Evolutionary conservation across 2,797 vertebrate species (phyloP), one percentile per base, ranked within the genome.

Genomic region (Pelobates cultripes): DNA sequence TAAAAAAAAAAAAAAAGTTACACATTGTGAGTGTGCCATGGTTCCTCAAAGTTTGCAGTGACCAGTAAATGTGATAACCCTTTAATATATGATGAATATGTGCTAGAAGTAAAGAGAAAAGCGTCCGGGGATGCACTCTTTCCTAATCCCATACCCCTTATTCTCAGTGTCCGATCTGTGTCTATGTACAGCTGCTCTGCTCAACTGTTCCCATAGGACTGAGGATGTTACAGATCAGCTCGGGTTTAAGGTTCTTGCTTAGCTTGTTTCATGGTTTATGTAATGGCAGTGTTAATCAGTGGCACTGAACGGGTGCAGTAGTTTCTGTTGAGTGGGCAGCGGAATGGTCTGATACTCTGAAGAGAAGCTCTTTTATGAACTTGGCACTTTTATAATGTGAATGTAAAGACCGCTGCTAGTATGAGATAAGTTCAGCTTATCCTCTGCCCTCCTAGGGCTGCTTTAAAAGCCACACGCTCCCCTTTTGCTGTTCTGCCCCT

Each of bases 271-370:
- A 28, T 70, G 51, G 66, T 75, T 79, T 61, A 61, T 78, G 55
- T 55, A 75, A 71, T 70, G 70, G 57, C 77, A 44, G 28, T 79
- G 75, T 73, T 75, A 73, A 79, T 66, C 55, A 7, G 61, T 83
- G 72, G 72, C 77, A 83, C 82, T 79, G 72, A 66, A 79, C 3
- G 77, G 82, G 82, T 75, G 77, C 82, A 83, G 57, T 75, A 61
- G 82, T 66, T 75, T 28, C 28, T 69, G 44, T 83, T 57, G 51
- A 13, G n/a, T 42, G 17, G 66, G 81, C 43, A 41, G 69, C 63
- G 47, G 64, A 53, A 70, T 78, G 81, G 51, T 53, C 76, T 4
- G 81, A n/a, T 70, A 45, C 64, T 69, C 55, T 51, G 74, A 43
- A 63, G n/a, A 60, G 72, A 71, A 75, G 82, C 72, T 78, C 2